Conservation (phyloP, 2,113 vertebrate species). For the Piprites chloris region DNA sequence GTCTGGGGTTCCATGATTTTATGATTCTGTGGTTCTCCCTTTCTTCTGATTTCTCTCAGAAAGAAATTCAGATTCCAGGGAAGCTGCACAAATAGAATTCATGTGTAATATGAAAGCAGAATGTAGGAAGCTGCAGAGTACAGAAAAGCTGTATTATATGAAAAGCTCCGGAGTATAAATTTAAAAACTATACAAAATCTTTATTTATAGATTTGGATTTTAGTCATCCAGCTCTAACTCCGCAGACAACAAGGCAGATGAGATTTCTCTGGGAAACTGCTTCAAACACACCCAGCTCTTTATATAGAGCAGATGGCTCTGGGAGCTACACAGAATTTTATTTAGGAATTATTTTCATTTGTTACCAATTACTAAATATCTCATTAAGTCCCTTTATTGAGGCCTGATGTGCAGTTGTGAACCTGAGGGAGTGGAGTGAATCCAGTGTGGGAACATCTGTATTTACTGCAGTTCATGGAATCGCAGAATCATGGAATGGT, state of each 20-base stretch:
- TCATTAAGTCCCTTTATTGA: not conserved
- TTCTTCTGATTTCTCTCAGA: not conserved
- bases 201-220: constrained; percentile 29
- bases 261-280: constrained; percentile 13
- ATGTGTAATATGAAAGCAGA: not conserved
- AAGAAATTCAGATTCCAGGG: not conserved
- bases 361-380: not conserved
- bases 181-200: constrained; percentile 11
- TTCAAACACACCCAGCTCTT: constrained; percentile 3
- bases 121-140: not conserved
- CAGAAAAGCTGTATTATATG: not conserved
- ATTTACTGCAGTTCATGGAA: not conserved
- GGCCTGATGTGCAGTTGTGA: not conserved
- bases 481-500: not conserved
- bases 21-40: not conserved
- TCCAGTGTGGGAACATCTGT: not conserved
- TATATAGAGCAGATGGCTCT: constrained; percentile 11
- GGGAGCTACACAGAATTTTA: not conserved
- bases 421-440: not conserved
- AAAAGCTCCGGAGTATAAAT: not conserved
- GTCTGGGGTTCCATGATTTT: not conserved
- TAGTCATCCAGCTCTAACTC: constrained; percentile 22
- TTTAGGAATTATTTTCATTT: not conserved
- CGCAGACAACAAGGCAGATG: constrained; percentile 39
- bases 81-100: not conserved